These are phyloP conservation scores for Ceryle rudis DNA, from an alignment of 2,797 vertebrate genomes.

Conservation along the genomic window DNA sequence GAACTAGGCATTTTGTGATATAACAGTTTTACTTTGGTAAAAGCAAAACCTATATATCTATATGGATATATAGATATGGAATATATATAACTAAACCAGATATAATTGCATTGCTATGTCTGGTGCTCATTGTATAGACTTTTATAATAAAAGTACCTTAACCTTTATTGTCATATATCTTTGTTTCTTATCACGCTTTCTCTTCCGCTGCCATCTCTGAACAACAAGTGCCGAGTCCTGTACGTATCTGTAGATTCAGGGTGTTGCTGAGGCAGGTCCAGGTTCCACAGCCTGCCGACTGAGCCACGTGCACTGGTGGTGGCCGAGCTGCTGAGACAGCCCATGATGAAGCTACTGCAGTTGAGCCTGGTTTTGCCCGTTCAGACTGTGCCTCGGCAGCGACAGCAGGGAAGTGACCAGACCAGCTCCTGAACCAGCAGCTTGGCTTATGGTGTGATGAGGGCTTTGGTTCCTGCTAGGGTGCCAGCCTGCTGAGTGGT, in stretches of 20 bases:
- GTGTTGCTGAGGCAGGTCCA: neutral
- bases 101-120: conserved; percentile 81
- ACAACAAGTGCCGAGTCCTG: neutral
- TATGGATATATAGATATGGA: conserved; percentile 81
- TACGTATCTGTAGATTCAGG: neutral
- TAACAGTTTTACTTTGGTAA: conserved; percentile 80
- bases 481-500: neutral
- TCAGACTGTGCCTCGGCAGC: neutral
- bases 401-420: neutral
- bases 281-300: neutral
- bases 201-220: neutral
- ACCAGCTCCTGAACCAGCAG: neutral
- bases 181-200: conserved; percentile 37
- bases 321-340: neutral
- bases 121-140: conserved; percentile 83
- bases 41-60: conserved; percentile 80
- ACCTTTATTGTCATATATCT: conserved; percentile 75
- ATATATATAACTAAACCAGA: conserved; percentile 76
- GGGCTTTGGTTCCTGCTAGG: neutral
- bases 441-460: fast-evolving
- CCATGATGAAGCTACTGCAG: neutral
- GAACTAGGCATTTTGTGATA: conserved; percentile 79
- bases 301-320: fast-evolving
- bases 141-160: conserved; percentile 85
- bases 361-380: neutral